These are phyloP conservation scores for Halcyon malimbica DNA, from an alignment of 2,113 vertebrate species.

Conservation along the genomic window DNA sequence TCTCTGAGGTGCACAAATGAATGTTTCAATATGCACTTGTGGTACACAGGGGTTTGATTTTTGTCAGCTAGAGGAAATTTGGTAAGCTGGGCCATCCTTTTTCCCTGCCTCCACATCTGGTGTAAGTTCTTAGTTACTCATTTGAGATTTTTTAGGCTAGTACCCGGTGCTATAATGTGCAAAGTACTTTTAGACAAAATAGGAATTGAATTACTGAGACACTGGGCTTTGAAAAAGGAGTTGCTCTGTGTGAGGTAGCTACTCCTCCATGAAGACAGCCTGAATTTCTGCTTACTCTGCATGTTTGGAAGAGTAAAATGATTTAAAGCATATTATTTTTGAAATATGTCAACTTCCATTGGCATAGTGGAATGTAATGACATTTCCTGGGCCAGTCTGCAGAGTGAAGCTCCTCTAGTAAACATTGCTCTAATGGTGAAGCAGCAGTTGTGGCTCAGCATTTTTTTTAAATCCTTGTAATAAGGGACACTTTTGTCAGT, in stretches of 20 bases:
- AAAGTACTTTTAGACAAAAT: background rate
- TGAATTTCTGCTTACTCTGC: background rate
- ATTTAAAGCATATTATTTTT: constrained; percentile 22
- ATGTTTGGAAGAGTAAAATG: background rate
- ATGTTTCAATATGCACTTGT: background rate
- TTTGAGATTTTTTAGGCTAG: background rate
- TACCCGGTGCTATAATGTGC: background rate
- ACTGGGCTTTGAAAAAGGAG: background rate
- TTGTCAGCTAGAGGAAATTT: background rate
- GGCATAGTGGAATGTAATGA: background rate
- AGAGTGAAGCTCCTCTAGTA: background rate
- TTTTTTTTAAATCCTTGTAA: background rate
- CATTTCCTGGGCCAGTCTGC: background rate
- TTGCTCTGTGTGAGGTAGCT: background rate
- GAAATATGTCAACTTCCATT: constrained; percentile 12
- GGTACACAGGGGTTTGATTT: background rate
- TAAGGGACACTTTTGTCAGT: background rate
- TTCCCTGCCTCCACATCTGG: background rate
- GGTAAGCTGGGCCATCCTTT: background rate
- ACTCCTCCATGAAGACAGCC: background rate
- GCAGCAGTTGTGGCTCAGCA: background rate
- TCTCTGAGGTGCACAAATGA: background rate
- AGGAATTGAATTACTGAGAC: background rate
- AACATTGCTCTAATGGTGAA: background rate
- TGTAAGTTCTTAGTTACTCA: background rate